A percentile compares a stretch with the other conserved stretches of the same genome.
Conservation (phyloP, 2,113 vertebrate species). For the Platycercus adscitus region DNA sequence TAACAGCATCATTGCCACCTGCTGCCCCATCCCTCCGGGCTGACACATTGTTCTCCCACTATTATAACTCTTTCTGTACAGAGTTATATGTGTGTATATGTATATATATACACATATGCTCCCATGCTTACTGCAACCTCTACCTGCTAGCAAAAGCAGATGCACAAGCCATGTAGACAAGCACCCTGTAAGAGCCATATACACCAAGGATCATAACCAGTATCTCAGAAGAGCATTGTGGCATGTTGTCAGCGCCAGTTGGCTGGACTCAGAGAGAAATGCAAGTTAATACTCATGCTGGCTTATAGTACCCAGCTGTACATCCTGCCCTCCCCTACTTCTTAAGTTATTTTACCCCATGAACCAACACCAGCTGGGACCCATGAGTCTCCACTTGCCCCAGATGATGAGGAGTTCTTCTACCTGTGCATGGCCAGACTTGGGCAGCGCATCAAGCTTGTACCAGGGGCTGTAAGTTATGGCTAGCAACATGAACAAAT, state of each 20-base stretch:
- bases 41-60: fast-evolving
- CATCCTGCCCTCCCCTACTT: not conserved
- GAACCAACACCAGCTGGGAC: not conserved
- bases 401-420: not conserved
- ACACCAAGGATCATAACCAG: not conserved
- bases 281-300: not conserved
- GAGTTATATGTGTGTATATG: not conserved
- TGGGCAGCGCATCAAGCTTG: not conserved
- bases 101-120: not conserved
- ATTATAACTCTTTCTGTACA: not conserved
- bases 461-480: not conserved
- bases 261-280: not conserved
- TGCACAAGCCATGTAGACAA: too few relatives aligned
- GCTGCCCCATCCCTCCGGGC: not conserved
- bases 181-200: not conserved
- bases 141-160: not conserved
- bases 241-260: not conserved
- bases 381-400: not conserved
- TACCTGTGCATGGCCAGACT: not conserved
- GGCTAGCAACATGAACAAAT: not conserved
- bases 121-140: not conserved
- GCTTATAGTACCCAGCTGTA: not conserved
- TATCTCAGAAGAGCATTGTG: not conserved
- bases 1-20: fast-evolving
- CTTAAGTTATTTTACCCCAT: not conserved